Conservation (phyloP, 2,113 vertebrate genomes). For the Larimichthys crocea region DNA sequence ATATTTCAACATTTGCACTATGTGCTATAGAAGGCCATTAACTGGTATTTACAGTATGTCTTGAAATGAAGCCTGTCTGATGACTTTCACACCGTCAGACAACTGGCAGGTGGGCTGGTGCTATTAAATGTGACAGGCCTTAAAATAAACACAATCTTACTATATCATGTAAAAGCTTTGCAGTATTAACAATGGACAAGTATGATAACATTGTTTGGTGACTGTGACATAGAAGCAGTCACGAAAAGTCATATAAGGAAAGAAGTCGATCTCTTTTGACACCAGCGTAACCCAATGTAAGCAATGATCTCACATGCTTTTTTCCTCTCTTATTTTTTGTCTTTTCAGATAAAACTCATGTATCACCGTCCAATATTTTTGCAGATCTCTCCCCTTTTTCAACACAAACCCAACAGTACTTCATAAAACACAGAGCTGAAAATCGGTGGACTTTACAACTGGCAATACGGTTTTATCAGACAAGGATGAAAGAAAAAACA, state of each 20-base stretch:
- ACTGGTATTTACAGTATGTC: conserved; percentile 66
- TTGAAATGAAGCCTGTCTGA: conserved; percentile 64
- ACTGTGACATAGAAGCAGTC: conserved; percentile 58
- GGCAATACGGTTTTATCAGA: conserved; percentile 55
- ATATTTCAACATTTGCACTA: conserved; percentile 22
- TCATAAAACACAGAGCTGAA: conserved; percentile 25
- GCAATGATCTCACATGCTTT: conserved; percentile 47
- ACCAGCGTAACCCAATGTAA: conserved; percentile 24
- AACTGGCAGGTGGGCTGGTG: conserved; percentile 55
- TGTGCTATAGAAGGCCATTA: conserved; percentile 39
- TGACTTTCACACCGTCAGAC: conserved; percentile 51
- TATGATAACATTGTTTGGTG: conserved; percentile 65
- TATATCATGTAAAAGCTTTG: conserved; percentile 60
- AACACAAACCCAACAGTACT: conserved; percentile 17
- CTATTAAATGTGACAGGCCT: conserved; percentile 65
- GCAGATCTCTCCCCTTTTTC: conserved; percentile 15
- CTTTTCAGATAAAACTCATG: conserved; percentile 56
- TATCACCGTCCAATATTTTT: conserved; percentile 36
- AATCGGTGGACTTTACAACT: conserved; percentile 55
- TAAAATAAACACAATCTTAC: conserved; percentile 72
- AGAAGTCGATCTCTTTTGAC: conserved; percentile 45
- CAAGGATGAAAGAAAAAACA: conserved; percentile 53
- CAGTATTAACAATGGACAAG: conserved; percentile 67
- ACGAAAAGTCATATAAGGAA: conserved; percentile 51
- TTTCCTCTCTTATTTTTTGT: conserved; percentile 31